A percentile compares a stretch with the other conserved stretches of the same genome.
These are phyloP conservation scores for Triplophysa dalaica DNA, from an alignment of 2,113 vertebrate genomes.

Conservation along the genomic window DNA sequence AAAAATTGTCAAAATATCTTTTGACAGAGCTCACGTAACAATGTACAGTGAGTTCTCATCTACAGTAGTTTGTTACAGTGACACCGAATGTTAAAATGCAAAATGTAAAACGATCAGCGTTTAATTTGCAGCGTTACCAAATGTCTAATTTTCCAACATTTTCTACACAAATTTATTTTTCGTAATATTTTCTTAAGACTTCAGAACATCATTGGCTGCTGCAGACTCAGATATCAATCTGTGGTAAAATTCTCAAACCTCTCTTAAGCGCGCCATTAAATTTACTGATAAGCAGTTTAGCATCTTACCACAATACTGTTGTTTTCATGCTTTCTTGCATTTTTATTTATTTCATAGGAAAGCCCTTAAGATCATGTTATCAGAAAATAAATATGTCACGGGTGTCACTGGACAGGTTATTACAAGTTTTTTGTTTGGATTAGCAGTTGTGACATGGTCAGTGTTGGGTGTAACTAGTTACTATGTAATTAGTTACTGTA, in stretches of 20 bases:
- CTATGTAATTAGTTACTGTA: too few species aligned
- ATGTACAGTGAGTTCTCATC: background rate
- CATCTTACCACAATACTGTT: background rate
- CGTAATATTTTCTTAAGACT: too few species aligned
- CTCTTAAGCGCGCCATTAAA: background rate
- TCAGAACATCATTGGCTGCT: background rate
- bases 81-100: background rate
- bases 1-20: too few species aligned
- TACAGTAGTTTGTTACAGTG: background rate
- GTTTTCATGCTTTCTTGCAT: slow-evolving; percentile 4
- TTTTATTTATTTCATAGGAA: background rate
- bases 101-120: background rate
- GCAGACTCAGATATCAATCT: slow-evolving; percentile 7
- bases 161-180: background rate
- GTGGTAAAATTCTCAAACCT: background rate
- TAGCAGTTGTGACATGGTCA: too few species aligned
- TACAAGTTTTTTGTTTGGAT: too few species aligned
- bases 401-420: too few species aligned
- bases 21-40: too few species aligned
- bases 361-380: background rate
- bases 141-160: background rate
- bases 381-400: too few species aligned
- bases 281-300: background rate
- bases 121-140: background rate
- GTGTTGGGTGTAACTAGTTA: too few species aligned